Base-by-base conservation (phyloP, 1,140 invertebrate genomes). In the Zaprionus gabonicus region DNA sequence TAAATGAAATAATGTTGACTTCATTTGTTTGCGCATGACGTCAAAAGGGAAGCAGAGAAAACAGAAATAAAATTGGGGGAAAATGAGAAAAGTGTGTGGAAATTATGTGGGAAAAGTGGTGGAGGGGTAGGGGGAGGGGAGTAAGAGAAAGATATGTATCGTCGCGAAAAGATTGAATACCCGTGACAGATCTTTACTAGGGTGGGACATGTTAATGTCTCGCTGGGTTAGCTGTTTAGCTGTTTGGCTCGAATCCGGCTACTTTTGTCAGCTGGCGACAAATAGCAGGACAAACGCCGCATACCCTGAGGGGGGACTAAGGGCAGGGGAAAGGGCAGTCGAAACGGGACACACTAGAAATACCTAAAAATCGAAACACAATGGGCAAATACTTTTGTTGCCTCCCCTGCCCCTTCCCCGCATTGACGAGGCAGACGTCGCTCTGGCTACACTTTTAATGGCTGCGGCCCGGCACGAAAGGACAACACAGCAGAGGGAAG, bases 1-100 rank as follows among this genome's bases (percentile, higher is more conserved):
- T 88, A 88, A 88, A 88, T 80, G 85, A 88, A 88, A 88, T 90
- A 88, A 88, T 90, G 84, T 88, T 81, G 75, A 84, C 75, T 88
- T 79, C 75, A 88, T 83, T 87, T 83, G 77, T 72, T 87, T 88
- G 81, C 78, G 58, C 60, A 88, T 87, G 84, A 87, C 84, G 84
- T 87, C 84, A 87, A 87, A 88, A 87, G 53, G 23, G 34, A 23
- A 3, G 23, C 6, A 44, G 27, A 31, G 28, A 34, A 53, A 28
- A 65, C 67, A 20, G 25, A 31, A 20, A 38, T 36, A 55, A 34
- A 46, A 46, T 1, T 20, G 0, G 28, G n/a, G 41, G 2, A 7
- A 63, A 77, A 68, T 7, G 13, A 44, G 28, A 55, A 53, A 34
- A 34, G 31, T 34, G 38, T 62, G 34, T 23, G 20, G 34, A 59